Percentiles rank a stretch among this genome's conserved stretches.
These are phyloP conservation scores for Plagodis pulveraria DNA, from an alignment of 2,888 invertebrate species.

Conservation along the genomic window DNA sequence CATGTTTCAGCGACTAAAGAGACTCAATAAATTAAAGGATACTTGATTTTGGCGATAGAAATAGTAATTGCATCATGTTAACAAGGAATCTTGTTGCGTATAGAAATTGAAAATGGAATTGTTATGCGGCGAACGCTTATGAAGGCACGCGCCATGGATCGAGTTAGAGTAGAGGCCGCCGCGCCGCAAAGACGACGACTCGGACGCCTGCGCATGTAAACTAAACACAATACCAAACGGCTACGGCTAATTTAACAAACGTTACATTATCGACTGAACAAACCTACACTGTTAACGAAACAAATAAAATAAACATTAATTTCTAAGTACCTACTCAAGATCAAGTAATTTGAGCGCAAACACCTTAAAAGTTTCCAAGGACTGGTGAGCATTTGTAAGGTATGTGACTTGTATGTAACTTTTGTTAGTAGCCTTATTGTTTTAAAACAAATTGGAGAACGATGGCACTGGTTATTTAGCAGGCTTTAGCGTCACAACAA, in stretches of 20 bases:
- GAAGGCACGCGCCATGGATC: constrained; percentile 67
- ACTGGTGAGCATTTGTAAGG: constrained; percentile 2
- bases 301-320: constrained; percentile 7
- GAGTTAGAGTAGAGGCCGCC: constrained; percentile 56
- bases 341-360: constrained; percentile 6
- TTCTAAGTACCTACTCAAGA: not conserved
- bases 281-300: constrained; percentile 9
- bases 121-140: constrained; percentile 64
- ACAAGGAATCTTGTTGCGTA: constrained; percentile 46
- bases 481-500: constrained; percentile 16
- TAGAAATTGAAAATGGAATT: constrained; percentile 52
- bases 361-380: constrained; percentile 6
- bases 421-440: constrained; percentile 3
- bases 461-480: not conserved
- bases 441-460: not conserved
- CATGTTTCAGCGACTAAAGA: not conserved
- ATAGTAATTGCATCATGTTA: constrained; percentile 36
- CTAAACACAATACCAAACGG: constrained; percentile 41
- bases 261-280: constrained; percentile 23
- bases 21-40: not conserved
- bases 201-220: constrained; percentile 49
- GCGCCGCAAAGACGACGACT: constrained; percentile 47
- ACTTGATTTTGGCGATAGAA: not conserved
- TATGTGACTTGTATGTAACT: not conserved
- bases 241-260: constrained; percentile 21